These are phyloP conservation scores for Heterocephalus glaber DNA, from an alignment of 2,113 vertebrate genomes.

Conservation along the genomic window DNA sequence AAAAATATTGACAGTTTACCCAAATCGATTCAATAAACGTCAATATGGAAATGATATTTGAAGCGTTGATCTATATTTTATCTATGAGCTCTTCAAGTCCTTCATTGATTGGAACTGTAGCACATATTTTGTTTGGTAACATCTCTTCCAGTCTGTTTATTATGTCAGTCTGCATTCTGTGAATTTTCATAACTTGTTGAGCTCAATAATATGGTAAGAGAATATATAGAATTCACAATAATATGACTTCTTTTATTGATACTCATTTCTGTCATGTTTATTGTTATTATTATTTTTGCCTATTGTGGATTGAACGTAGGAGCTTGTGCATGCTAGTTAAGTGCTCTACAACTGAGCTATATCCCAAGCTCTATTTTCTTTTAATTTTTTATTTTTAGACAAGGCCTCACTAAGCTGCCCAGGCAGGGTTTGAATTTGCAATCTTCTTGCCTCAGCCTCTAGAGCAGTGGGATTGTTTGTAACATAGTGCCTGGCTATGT, in stretches of 20 bases:
- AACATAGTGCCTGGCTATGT: not conserved
- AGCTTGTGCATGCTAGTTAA: too few species aligned
- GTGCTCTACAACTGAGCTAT: not conserved
- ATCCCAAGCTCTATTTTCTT: not conserved
- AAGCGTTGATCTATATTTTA: not conserved
- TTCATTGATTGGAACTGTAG: not conserved
- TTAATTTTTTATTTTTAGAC: not conserved
- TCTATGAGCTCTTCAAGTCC: not conserved
- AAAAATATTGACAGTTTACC: not conserved
- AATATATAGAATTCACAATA: not conserved
- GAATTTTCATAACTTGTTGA: constrained; percentile 37
- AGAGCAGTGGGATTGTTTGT: not conserved
- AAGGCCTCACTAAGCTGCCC: not conserved
- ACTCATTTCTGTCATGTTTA: not conserved
- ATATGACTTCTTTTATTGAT: not conserved
- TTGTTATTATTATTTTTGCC: not conserved
- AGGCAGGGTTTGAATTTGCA: not conserved
- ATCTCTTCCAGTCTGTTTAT: constrained; percentile 17
- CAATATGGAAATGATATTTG: not conserved
- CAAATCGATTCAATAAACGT: not conserved
- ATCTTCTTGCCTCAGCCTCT: not conserved
- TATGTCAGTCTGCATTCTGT: not conserved
- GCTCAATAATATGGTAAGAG: not conserved
- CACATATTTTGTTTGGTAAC: constrained; percentile 28
- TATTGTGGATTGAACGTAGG: not conserved